phyloP scores from a whole-genome alignment of 2,888 invertebrate genomes.

The Acleris holmiana region DNA sequence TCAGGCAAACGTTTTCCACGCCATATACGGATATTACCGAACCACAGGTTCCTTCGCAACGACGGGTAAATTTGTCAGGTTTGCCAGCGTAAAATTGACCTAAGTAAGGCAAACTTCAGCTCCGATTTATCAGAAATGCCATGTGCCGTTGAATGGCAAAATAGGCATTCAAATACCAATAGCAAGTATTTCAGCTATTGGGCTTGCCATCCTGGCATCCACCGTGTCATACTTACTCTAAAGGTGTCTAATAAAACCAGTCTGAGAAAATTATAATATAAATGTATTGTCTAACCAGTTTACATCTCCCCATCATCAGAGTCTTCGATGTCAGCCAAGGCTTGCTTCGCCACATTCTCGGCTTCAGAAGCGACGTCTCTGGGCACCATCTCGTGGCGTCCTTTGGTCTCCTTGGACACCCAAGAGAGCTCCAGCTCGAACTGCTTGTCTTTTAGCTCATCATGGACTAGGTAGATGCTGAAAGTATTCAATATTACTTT shows the following conservation, averaged over 20 bases:
- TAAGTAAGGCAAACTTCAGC: no score
- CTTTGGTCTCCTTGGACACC: slow-evolving; percentile 93
- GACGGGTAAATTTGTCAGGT: no score
- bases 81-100: no score
- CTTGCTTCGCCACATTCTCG: slow-evolving; percentile 95
- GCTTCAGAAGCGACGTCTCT: slow-evolving; percentile 90
- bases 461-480: slow-evolving; percentile 94
- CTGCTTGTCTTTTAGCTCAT: slow-evolving; percentile 97
- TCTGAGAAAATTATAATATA: slow-evolving; percentile 50
- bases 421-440: slow-evolving; percentile 98
- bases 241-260: background rate
- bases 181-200: no score
- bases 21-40: no score
- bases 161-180: no score
- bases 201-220: no score
- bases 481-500: slow-evolving; percentile 50
- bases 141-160: no score
- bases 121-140: no score
- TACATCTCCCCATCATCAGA: slow-evolving; percentile 92
- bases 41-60: no score
- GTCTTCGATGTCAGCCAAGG: slow-evolving; percentile 93
- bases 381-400: slow-evolving; percentile 93
- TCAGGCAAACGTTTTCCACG: no score
- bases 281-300: slow-evolving; percentile 69
- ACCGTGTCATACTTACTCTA: background rate